phyloP scores from a whole-genome alignment of 1,140 invertebrate species.

The Melanaphis sacchari region DNA sequence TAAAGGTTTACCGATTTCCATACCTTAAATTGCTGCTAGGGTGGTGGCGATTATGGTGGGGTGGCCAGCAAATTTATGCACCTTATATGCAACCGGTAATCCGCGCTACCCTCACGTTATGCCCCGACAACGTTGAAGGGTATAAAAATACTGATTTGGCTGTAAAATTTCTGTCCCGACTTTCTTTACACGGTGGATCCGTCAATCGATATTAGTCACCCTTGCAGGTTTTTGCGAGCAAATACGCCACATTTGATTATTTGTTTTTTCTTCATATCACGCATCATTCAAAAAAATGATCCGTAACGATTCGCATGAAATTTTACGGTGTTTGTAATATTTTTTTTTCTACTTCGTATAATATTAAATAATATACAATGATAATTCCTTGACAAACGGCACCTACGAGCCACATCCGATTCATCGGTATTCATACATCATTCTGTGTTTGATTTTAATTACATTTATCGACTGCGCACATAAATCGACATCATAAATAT shows the following conservation, averaged over 20 bases:
- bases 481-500: neutral
- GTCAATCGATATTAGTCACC: neutral
- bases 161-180: neutral
- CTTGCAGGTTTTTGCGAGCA: neutral
- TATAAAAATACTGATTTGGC: neutral
- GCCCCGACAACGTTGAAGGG: neutral
- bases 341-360: neutral
- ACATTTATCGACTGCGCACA: neutral
- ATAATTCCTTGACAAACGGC: neutral
- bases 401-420: neutral
- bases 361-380: neutral
- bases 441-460: constrained; percentile 15
- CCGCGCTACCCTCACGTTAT: neutral
- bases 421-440: neutral
- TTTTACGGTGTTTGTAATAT: neutral
- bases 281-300: neutral
- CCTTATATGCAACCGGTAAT: neutral
- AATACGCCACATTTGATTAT: neutral
- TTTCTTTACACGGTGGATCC: neutral
- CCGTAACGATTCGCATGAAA: neutral
- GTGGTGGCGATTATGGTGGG: too few relatives aligned
- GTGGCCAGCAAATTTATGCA: neutral
- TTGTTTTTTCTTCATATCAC: neutral
- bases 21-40: neutral
- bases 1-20: neutral